phyloP scores from a whole-genome alignment of 2,797 vertebrate species.

The Benthosema pterotum region DNA sequence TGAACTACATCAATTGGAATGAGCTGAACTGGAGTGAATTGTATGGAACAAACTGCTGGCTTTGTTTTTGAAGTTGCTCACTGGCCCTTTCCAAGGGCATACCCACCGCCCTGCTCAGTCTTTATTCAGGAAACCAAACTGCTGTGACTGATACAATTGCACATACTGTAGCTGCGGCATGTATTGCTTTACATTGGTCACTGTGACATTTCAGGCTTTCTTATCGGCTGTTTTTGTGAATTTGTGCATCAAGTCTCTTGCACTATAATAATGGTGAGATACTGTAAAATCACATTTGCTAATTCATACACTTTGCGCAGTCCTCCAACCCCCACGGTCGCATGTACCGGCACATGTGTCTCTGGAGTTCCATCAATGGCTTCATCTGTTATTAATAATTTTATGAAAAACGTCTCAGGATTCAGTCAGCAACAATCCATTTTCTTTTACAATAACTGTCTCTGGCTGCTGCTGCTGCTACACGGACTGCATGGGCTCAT shows the following conservation, averaged over 20 bases:
- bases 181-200: neutral
- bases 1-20: neutral
- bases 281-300: too few species aligned
- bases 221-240: slow-evolving; percentile 4
- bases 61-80: slow-evolving; percentile 17
- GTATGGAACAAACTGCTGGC: neutral
- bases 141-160: slow-evolving; percentile 17
- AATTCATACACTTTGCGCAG: too few species aligned
- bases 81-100: slow-evolving; percentile 10
- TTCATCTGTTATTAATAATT: too few species aligned
- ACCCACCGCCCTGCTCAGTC: slow-evolving; percentile 3
- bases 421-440: slow-evolving; percentile 7
- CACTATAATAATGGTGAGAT: neutral
- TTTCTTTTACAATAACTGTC: slow-evolving; percentile 21
- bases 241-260: slow-evolving; percentile 15
- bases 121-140: slow-evolving; percentile 21
- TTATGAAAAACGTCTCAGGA: too few species aligned
- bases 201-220: slow-evolving; percentile 13
- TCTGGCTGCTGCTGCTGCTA: slow-evolving; percentile 26
- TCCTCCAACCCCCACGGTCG: neutral
- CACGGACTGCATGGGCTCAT: slow-evolving; percentile 27
- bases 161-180: slow-evolving; percentile 5
- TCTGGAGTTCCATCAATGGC: slow-evolving; percentile 4
- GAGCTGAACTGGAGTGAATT: slow-evolving; percentile 8
- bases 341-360: slow-evolving; percentile 6